phyloP scores from a whole-genome alignment of 2,888 invertebrate genomes.

The Hirtodrosophila confusa region DNA sequence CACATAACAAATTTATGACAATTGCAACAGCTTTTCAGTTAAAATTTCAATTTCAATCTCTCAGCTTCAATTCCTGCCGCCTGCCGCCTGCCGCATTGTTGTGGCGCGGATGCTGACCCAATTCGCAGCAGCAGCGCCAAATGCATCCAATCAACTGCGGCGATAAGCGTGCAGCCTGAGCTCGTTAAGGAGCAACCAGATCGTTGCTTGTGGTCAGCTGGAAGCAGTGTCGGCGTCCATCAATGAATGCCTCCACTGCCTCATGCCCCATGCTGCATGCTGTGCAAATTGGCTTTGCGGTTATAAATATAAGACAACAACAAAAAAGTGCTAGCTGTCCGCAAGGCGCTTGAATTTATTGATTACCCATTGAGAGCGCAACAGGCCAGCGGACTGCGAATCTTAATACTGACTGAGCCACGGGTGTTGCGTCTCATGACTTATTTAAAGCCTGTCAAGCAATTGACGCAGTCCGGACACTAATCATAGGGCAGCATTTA shows the following conservation, averaged over 20 bases:
- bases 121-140: constrained; percentile 35
- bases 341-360: constrained; percentile 59
- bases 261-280: constrained; percentile 50
- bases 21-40: constrained; percentile 27
- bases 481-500: constrained; percentile 66
- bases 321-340: constrained; percentile 36
- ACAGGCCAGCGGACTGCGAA: constrained; percentile 29
- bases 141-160: constrained; percentile 47
- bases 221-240: constrained; percentile 48
- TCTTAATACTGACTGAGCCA: constrained; percentile 10
- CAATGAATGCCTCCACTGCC: constrained; percentile 33
- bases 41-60: constrained; percentile 3
- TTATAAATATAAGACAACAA: constrained; percentile 19
- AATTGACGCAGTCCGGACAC: constrained; percentile 50
- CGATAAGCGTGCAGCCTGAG: constrained; percentile 49
- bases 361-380: constrained; percentile 45
- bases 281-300: constrained; percentile 70
- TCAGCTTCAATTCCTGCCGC: too few species aligned
- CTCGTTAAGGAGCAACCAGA: constrained; percentile 50
- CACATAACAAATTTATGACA: constrained; percentile 44
- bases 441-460: constrained; percentile 54
- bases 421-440: constrained; percentile 50
- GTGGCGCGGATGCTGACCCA: constrained; percentile 41
- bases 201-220: constrained; percentile 23
- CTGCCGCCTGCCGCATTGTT: constrained; percentile 10